Conservation (phyloP, 2,113 vertebrate genomes). For the Brachyistius frenatus region DNA sequence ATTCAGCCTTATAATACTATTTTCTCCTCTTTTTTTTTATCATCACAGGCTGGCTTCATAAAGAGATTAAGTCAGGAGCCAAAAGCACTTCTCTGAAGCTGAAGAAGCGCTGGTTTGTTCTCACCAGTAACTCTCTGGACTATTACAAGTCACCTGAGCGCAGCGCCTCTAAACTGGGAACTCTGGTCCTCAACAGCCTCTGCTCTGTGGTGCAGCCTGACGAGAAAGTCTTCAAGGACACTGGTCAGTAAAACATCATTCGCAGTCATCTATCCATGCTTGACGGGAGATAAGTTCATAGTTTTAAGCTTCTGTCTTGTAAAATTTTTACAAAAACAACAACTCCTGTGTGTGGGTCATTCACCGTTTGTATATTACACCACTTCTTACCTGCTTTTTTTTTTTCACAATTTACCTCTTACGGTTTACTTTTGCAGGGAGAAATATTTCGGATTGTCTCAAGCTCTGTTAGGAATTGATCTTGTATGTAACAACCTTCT, state of each 20-base stretch:
- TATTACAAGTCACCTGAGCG: conserved; percentile 93
- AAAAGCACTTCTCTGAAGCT: conserved; percentile 92
- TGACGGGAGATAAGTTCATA: background rate
- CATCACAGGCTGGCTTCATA: conserved; percentile 90
- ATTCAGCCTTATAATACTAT: no score
- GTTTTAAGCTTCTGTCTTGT: background rate
- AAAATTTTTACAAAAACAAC: no score
- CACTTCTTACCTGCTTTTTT: no score
- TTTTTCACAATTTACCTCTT: no score
- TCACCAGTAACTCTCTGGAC: conserved; percentile 91
- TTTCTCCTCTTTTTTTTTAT: background rate
- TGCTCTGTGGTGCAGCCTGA: conserved; percentile 92
- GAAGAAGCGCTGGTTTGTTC: conserved; percentile 95
- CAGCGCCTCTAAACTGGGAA: conserved; percentile 90
- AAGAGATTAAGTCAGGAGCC: conserved; percentile 90
- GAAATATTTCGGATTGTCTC: background rate
- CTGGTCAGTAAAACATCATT: conserved; percentile 80
- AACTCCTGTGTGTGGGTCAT: background rate
- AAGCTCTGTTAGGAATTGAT: background rate
- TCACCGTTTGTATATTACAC: no score
- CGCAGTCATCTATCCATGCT: background rate
- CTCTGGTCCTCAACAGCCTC: conserved; percentile 93
- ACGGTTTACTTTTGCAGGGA: no score
- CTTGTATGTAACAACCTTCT: background rate
- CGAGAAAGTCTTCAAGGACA: conserved; percentile 93